A percentile compares a stretch with the other conserved stretches of the same genome.
phyloP scores from a whole-genome alignment of 2,888 invertebrate genomes.

The Stratiomys singularior region DNA sequence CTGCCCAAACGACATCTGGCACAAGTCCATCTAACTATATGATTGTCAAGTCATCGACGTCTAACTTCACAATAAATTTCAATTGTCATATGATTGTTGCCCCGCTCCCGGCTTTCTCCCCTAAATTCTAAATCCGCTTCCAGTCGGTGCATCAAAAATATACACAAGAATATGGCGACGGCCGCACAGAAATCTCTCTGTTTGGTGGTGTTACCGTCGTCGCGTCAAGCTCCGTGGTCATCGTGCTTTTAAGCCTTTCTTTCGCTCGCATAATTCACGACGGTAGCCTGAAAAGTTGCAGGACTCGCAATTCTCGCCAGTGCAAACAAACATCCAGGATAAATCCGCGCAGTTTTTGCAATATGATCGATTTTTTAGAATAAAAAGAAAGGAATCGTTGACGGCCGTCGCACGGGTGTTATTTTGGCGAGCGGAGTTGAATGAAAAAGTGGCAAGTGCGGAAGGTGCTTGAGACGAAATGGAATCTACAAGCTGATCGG shows the following conservation, averaged over 20 bases:
- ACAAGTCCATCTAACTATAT: background rate
- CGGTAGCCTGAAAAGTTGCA: no score
- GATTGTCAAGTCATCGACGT: background rate
- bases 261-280: background rate
- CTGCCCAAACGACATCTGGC: background rate
- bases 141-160: slow-evolving; percentile 34
- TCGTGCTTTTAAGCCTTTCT: background rate
- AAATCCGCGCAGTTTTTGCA: background rate
- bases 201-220: slow-evolving; percentile 22
- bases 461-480: slow-evolving; percentile 12
- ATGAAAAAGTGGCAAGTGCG: background rate
- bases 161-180: slow-evolving; percentile 44
- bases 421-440: background rate
- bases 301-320: no score
- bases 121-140: background rate
- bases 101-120: background rate
- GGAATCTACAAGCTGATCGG: background rate
- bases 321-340: no score
- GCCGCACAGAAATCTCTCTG: slow-evolving; percentile 29
- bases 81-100: background rate
- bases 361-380: slow-evolving; percentile 13
- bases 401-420: background rate
- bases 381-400: background rate
- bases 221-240: slow-evolving; percentile 14
- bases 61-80: slow-evolving; percentile 1